Evolutionary conservation across 53 echinoderm and acorn worm genomes (phyloP).

Genomic region (Zoroaster sp.): DNA sequence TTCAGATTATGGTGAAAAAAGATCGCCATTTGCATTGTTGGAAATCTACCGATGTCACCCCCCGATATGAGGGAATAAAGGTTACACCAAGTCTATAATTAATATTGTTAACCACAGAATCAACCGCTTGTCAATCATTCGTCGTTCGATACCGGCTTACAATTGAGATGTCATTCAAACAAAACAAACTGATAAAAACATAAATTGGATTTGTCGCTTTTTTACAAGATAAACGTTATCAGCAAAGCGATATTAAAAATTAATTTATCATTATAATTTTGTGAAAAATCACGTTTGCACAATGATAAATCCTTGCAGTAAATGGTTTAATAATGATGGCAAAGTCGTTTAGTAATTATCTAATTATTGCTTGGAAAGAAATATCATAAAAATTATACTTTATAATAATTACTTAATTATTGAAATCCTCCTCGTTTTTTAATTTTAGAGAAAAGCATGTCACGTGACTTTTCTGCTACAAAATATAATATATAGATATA

Average conservation of each 20-base stretch:
- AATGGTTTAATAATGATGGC: too few species aligned
- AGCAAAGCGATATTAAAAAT: not conserved
- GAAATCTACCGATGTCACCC: not conserved
- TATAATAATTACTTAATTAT: too few species aligned
- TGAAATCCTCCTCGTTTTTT: too few species aligned
- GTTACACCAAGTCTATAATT: not conserved
- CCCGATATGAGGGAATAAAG: not conserved
- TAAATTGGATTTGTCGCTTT: not conserved
- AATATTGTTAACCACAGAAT: not conserved
- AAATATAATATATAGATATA: too few species aligned
- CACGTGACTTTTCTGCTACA: too few species aligned
- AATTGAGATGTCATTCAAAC: not conserved
- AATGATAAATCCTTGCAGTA: not conserved
- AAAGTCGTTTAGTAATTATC: too few species aligned
- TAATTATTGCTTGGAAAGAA: too few species aligned
- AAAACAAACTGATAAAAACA: not conserved
- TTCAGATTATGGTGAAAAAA: not conserved
- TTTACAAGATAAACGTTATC: not conserved
- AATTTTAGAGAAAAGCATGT: too few species aligned
- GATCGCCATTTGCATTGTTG: not conserved
- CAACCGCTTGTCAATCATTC: not conserved
- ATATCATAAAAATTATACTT: too few species aligned
- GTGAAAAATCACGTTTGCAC: not conserved
- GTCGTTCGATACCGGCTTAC: not conserved
- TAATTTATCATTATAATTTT: not conserved